Percentiles rank a stretch among this genome's conserved stretches.
These are phyloP conservation scores for Epirrhoe tristata DNA, from an alignment of 2,888 invertebrate genomes.

Conservation along the genomic window DNA sequence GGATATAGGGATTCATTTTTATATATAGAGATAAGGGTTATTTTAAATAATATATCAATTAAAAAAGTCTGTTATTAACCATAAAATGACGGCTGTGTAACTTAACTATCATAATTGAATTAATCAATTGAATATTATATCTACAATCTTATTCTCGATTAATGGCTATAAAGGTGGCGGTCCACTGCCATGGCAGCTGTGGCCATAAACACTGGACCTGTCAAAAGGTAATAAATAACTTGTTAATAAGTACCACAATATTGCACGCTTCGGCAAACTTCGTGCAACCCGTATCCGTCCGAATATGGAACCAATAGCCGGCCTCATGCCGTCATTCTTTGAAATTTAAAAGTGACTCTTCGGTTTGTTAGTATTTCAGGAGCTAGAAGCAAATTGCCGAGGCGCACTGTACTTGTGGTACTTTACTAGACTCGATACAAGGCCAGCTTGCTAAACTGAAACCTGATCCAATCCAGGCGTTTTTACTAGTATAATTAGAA, in stretches of 20 bases:
- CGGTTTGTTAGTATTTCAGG: no score
- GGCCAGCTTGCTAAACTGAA: constrained; percentile 1
- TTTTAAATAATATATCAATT: no score
- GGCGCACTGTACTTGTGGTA: no score
- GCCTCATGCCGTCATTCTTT: no score
- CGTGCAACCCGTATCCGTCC: no score
- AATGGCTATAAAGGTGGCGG: constrained; percentile 10
- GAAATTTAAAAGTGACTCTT: no score
- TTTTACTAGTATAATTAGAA: constrained; percentile 9
- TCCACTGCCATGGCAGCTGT: constrained; percentile 22
- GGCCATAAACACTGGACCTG: constrained; percentile 19
- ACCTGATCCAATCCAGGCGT: constrained; percentile 9
- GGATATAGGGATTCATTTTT: no score
- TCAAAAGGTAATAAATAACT: constrained; percentile 19
- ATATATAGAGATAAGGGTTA: no score
- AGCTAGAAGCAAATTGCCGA: no score
- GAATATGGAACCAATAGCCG: no score
- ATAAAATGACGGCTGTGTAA: constrained; percentile 10
- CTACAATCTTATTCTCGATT: constrained; percentile 2
- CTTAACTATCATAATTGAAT: constrained; percentile 9
- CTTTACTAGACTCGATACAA: constrained; percentile 5
- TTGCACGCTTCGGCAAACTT: no score
- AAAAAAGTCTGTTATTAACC: neutral
- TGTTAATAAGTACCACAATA: no score
- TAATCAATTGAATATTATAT: constrained; percentile 17